Base-by-base conservation (phyloP, 2,797 vertebrate genomes). In the Euthynnus affinis region DNA sequence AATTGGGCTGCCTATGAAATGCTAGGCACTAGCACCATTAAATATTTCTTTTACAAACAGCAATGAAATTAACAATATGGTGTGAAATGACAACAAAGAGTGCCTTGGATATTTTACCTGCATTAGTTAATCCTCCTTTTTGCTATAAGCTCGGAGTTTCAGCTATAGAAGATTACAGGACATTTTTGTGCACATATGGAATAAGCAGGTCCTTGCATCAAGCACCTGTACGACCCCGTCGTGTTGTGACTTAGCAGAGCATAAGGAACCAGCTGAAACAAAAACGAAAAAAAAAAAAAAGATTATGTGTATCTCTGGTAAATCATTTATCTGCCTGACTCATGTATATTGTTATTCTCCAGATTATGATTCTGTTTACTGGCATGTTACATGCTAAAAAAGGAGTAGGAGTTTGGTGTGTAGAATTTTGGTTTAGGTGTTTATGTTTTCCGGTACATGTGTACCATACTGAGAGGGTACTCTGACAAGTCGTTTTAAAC, bases 91-190 rank as follows among this genome's bases (percentile, higher is more conserved):
- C 93, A 91, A 93, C 92, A 91, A 91, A 90, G 96, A 99, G 98
- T 99, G 98, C 97, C 98, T 99, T 98, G 96, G 95, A 97, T 96
- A 95, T 96, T 95, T 97, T 94, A 96, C 96, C 94, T 93, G 94
- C 95, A 93, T 95, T 89, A 94, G 94, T 95, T 96, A 95, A 96
- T 96, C 94, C 95, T 96, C 93, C 96, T 96, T 96, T 96, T 97
- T 95, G 94, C 96, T 96, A 95, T 96, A 94, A 97, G 94, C 87
- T 88, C 83, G 89, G 95, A 96, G 96, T 92, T 94, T 97, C 94
- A 91, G 95, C 94, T 93, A 93, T 87, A 90, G 84, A 93, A 77
- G 77, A 89, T 88, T 94, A 91, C 93, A 90, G 91, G 95, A 94
- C 91, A 93, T 91, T 93, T 95, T 95, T 95, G 93, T 92, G 91